phyloP scores from a whole-genome alignment of 2,797 vertebrate species.

The Xenops minutus region DNA sequence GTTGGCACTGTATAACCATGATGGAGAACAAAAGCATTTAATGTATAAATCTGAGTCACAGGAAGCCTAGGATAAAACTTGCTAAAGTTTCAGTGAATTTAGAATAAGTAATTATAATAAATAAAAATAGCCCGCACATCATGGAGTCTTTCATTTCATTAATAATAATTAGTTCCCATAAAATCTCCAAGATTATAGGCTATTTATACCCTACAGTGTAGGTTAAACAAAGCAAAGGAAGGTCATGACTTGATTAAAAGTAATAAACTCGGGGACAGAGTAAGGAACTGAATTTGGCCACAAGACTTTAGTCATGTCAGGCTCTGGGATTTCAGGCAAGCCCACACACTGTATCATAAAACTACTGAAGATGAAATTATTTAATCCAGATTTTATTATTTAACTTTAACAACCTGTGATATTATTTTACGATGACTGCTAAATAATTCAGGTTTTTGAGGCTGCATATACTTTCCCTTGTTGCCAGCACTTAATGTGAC shows the following conservation, averaged over 20 bases:
- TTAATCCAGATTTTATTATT: slow-evolving; percentile 40
- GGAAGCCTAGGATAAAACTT: not conserved
- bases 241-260: slow-evolving; percentile 24
- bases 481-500: not conserved
- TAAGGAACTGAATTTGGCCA: not conserved
- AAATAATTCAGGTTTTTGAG: slow-evolving; percentile 43
- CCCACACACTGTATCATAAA: not conserved
- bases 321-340: not conserved
- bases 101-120: slow-evolving; percentile 19
- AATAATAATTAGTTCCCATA: slow-evolving; percentile 29
- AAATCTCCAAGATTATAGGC: not conserved
- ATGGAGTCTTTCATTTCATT: slow-evolving; percentile 7
- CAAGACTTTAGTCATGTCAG: not conserved
- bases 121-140: slow-evolving; percentile 28
- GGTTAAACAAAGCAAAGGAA: slow-evolving; percentile 14
- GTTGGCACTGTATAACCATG: not conserved
- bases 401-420: slow-evolving; percentile 5
- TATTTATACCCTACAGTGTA: slow-evolving; percentile 11
- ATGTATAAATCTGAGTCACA: not conserved
- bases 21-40: not conserved
- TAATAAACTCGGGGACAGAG: not conserved
- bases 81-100: slow-evolving; percentile 1
- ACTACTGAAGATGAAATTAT: slow-evolving; percentile 10
- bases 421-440: slow-evolving; percentile 30
- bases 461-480: not conserved